Base-by-base conservation (phyloP, 2,113 vertebrate species). In the Prolemur simus region DNA sequence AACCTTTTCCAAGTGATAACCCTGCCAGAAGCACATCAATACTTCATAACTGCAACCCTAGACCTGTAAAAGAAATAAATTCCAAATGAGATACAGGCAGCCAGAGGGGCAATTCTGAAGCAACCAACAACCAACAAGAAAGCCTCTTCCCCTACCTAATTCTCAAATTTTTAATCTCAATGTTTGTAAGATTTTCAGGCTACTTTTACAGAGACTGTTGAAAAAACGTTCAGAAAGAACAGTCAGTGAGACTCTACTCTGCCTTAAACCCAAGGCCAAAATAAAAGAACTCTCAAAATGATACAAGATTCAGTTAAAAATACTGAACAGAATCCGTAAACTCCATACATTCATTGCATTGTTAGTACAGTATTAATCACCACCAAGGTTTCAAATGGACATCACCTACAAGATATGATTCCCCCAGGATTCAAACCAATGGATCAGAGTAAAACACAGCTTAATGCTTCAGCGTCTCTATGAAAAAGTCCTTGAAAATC, bases 21-120 rank as follows among this genome's bases (percentile, higher is more conserved):
- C 97, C 97, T 98, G 94, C 84, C 96, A 98, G 97, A 98, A 98
- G 96, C 96, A 94, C 96, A 98, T 97, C 97, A 98, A 96, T 95
- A 97, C 97, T 97, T 98, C 93, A 54, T 76, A 98, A 97, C 90
- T 97, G 94, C 97, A 98, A 98, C 96, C 91, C 97, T 97, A 98
- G 96, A 98, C 96, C 97, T 97, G 96, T 84, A 98, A 96, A 95
- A 98, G 94, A 97, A 98, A 98, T 84, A 96, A 91, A 97, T 77
- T 97, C 96, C 95, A 92, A 90, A 96, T 58, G 95, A 96, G 91
- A 97, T 73, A 78, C 1, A 23, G 94, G 56, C 71, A 96, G 73
- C 39, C 89, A 93, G 87, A 97, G 0, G 21, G 34, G 71, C 37
- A 85, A 94, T 29, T 87, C 2, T 0, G 0, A 96, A 87, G 66